Evolutionary conservation across 2,888 invertebrate species (phyloP).

Genomic region (Myathropa florea): DNA sequence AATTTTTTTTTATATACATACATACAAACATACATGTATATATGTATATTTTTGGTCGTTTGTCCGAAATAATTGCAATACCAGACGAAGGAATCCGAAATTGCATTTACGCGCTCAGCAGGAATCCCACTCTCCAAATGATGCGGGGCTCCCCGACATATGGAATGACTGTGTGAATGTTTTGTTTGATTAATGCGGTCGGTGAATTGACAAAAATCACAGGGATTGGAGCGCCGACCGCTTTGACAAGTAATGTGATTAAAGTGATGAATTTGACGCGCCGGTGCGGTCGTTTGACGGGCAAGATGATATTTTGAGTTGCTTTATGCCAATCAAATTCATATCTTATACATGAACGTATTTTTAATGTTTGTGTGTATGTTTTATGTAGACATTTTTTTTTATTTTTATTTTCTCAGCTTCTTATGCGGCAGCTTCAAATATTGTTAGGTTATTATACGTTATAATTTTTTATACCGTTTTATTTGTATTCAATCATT

Average conservation of each 20-base stretch:
- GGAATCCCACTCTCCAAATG: slow-evolving; percentile 31
- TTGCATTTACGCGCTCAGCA: slow-evolving; percentile 59
- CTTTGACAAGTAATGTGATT: slow-evolving; percentile 58
- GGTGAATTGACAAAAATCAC: slow-evolving; percentile 63
- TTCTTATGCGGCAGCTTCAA: neutral
- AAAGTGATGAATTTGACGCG: slow-evolving; percentile 59
- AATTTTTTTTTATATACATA: neutral
- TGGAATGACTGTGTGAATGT: slow-evolving; percentile 51
- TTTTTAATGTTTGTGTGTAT: neutral
- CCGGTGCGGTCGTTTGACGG: slow-evolving; percentile 5
- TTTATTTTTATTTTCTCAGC: neutral
- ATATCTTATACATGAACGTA: neutral
- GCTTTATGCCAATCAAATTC: slow-evolving; percentile 1
- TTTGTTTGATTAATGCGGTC: slow-evolving; percentile 54
- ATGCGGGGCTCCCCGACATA: slow-evolving; percentile 28
- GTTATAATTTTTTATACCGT: neutral
- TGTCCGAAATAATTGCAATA: slow-evolving; percentile 65
- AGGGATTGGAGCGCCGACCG: slow-evolving; percentile 50
- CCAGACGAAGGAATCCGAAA: slow-evolving; percentile 54
- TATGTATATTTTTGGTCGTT: slow-evolving; percentile 30
- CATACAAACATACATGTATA: neutral
- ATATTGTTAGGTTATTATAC: neutral
- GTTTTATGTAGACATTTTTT: neutral
- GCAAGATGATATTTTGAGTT: neutral
- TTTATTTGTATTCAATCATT: neutral